Base-by-base conservation (phyloP, 2,797 vertebrate species). In the Clarias pachynema region DNA sequence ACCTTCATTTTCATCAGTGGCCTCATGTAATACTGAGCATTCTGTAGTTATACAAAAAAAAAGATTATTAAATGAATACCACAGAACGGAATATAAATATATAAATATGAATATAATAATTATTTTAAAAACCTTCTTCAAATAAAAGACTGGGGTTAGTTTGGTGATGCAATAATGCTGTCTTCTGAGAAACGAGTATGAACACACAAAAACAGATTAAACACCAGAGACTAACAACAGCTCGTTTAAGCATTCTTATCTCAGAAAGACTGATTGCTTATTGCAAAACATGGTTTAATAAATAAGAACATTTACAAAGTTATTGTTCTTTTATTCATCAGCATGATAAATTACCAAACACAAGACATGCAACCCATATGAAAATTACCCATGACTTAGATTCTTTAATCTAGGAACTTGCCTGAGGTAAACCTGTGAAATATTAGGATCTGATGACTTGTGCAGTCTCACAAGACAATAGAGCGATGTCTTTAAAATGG, bases 201-300 rank as follows among this genome's bases (percentile, higher is more conserved):
- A 31, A 57, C 20, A 34, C 53, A 79, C 4, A 62, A 24, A 29
- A 79, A 40, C 9, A 63, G 59, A 63, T 79, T 63, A 63, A 44
- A 40, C 34, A 63, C 22, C 77, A 62, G 34, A 62, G 22, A 63
- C 37, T 26, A 79, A 65, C n/a, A 65, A 7, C 37, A 65, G 37
- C 12, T 49, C 24, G 65, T 44, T 44, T 65, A 49, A 65, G 12
- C 22, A 10, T 26, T 26, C 37, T 49, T 10, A 49, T 18, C 24
- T 49, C 60, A 49, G n/a, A 79, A 77, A 68, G 68, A 79, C 65
- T 37, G 73, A 87, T 81, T 82, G 81, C 74, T 65, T 82, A 68
- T 74, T 84, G 53, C 65, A 82, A 79, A 78, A 83, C 73, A 29
- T 79, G 68, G 77, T 81, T 82, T 70, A 82, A 82, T 70, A 59